Evolutionary conservation across 2,888 invertebrate species (phyloP).

Genomic region (Xestoiulus laeticollis): DNA sequence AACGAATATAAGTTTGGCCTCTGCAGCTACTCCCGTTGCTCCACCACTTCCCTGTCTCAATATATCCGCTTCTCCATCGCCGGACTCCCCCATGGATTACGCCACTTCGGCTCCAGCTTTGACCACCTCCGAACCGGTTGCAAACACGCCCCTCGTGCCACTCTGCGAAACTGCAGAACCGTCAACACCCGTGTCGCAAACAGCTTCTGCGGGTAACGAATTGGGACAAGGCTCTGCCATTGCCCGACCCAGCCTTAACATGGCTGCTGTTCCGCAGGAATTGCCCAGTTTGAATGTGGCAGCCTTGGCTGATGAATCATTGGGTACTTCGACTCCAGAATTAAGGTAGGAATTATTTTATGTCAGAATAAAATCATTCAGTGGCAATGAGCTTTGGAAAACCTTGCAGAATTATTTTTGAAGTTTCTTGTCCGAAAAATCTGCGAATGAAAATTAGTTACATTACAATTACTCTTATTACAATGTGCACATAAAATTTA

Average conservation of each 20-base stretch:
- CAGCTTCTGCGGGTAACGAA: not conserved
- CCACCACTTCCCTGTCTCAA: constrained; percentile 31
- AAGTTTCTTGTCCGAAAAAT: too few relatives aligned
- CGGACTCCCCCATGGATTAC: constrained; percentile 52
- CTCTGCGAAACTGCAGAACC: not conserved
- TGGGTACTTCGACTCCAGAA: not conserved
- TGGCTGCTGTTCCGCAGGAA: constrained; percentile 17
- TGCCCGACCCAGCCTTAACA: not conserved
- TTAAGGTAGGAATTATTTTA: not conserved
- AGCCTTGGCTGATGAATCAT: not conserved
- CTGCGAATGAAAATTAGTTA: too few relatives aligned
- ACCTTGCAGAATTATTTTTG: too few relatives aligned
- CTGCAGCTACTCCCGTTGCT: not conserved
- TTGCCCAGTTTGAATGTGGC: not conserved
- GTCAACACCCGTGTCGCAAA: not conserved
- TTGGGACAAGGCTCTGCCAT: not conserved
- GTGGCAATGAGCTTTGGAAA: too few relatives aligned
- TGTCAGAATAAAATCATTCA: too few relatives aligned
- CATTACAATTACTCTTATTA: too few relatives aligned
- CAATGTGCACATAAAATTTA: too few relatives aligned
- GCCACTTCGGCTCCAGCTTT: not conserved
- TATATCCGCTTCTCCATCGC: constrained; percentile 8
- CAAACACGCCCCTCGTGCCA: not conserved
- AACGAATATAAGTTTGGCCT: not conserved
- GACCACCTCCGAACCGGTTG: not conserved